Evolutionary conservation across 1,140 invertebrate genomes (phyloP).

Genomic region (Centruroides sculpturatus): DNA sequence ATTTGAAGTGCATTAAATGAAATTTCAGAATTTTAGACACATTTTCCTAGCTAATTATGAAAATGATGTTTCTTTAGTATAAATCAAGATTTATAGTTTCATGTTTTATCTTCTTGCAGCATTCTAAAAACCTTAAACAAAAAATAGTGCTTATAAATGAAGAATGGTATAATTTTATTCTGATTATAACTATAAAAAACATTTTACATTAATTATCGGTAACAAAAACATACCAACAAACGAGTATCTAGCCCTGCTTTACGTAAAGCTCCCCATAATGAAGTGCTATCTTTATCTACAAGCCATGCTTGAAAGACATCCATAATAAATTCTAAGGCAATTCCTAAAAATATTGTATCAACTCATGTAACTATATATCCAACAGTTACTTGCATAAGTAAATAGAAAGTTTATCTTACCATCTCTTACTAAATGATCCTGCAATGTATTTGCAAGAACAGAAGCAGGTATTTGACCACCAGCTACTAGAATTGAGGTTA

Average conservation of each 20-base stretch:
- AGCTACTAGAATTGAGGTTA: constrained; percentile 78
- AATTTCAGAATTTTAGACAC: too few species aligned
- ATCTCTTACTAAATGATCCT: constrained; percentile 87
- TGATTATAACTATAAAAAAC: too few species aligned
- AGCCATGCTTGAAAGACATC: constrained; percentile 84
- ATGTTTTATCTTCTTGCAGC: too few species aligned
- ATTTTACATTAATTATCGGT: too few species aligned
- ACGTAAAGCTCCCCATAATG: constrained; percentile 70
- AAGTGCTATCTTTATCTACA: constrained; percentile 70
- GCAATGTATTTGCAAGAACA: constrained; percentile 42
- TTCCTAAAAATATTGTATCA: constrained; percentile 44
- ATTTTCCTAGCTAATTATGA: too few species aligned
- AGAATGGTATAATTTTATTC: too few species aligned
- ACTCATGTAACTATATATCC: constrained; percentile 39
- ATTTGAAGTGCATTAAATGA: too few species aligned
- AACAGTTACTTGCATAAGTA: too few species aligned
- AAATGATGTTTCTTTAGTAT: too few species aligned
- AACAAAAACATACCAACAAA: constrained; percentile 24
- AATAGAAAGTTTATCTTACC: constrained; percentile 29
- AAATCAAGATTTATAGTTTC: too few species aligned
- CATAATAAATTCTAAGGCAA: constrained; percentile 76
- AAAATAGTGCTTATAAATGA: too few species aligned
- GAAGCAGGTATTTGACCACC: constrained; percentile 74
- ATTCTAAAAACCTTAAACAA: too few species aligned
- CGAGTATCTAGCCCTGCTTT: constrained; percentile 71